Base-by-base conservation (phyloP, 2,888 invertebrate genomes). In the Gymnocheta viridis region DNA sequence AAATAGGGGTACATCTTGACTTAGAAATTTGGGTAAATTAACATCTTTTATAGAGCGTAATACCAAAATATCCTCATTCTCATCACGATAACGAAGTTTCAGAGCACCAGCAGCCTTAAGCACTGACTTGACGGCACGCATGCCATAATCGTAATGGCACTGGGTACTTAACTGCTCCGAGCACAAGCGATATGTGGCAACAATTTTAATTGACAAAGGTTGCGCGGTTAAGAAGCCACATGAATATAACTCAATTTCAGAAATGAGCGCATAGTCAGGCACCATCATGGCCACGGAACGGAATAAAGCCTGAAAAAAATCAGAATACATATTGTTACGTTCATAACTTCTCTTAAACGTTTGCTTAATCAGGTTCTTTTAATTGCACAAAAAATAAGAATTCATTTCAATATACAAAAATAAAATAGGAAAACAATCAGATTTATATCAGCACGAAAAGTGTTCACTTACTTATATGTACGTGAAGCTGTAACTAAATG, bases 231-330 rank as follows among this genome's bases (percentile, higher is more conserved):
- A 93, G 90, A 98, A 98, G 2, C 98, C 98, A 90, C 95, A 97
- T 0, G 98, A 98, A 89, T 98, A 98, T 51, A 99, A 92, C 72
- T 97, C 97, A 83, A 98, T 98, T 93, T 98, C 98, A 0, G 98
- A 97, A 89, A 99, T 98, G 62, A 98, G 92, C 22, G 97, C 98
- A 90, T 98, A 98, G 92, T 99, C 98, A 0, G 98, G 98, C 19
- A 98, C 98, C 98, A 98, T 98, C 98, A 98, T 98, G 12, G 98
- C 98, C 44, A 98, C 98, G 0, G 98, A 97, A 84, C 98, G 94
- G 93, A 98, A 98, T 41, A 98, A 93, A 0, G 97, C 97, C 95
- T 96, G 87, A 0, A 90, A 89, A 32, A 10, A 14, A 79, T 38
- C 17, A 5, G 2, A 49, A 49, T 41, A 41, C n/a, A n/a, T n/a